These are phyloP conservation scores for Tychaedon coryphoeus DNA, from an alignment of 2,113 vertebrate species.

Conservation along the genomic window DNA sequence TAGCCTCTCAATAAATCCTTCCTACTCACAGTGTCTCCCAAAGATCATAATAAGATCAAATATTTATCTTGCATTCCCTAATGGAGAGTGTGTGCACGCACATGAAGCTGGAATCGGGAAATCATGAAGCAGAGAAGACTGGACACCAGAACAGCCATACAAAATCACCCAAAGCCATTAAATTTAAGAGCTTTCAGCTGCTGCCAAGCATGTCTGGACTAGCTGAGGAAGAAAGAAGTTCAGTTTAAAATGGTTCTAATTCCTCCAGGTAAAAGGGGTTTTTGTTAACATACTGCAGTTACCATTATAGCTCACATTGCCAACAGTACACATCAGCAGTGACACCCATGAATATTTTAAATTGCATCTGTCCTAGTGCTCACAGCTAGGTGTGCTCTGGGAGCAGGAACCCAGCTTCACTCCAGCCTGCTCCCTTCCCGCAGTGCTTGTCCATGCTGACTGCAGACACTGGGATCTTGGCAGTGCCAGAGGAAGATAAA, in stretches of 20 bases:
- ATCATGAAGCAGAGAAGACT: background rate
- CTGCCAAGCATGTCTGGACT: background rate
- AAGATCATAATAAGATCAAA: background rate
- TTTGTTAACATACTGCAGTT: background rate
- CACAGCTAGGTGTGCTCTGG: background rate
- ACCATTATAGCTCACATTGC: background rate
- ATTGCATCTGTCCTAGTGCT: background rate
- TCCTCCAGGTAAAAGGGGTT: background rate
- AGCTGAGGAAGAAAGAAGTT: background rate
- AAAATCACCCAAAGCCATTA: background rate
- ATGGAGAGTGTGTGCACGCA: background rate
- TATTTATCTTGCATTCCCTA: background rate
- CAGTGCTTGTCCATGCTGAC: rapidly evolving
- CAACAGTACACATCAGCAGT: background rate
- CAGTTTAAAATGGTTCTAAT: background rate
- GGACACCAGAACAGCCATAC: background rate
- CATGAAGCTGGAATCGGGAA: background rate
- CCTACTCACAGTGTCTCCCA: background rate
- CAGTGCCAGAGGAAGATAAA: background rate
- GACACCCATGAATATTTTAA: background rate
- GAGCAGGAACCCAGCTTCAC: background rate
- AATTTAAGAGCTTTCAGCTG: background rate
- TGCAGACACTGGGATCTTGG: background rate
- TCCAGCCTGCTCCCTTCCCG: rapidly evolving
- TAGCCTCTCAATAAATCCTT: background rate